phyloP scores from a whole-genome alignment of 2,113 vertebrate genomes.

The Thermophis baileyi region DNA sequence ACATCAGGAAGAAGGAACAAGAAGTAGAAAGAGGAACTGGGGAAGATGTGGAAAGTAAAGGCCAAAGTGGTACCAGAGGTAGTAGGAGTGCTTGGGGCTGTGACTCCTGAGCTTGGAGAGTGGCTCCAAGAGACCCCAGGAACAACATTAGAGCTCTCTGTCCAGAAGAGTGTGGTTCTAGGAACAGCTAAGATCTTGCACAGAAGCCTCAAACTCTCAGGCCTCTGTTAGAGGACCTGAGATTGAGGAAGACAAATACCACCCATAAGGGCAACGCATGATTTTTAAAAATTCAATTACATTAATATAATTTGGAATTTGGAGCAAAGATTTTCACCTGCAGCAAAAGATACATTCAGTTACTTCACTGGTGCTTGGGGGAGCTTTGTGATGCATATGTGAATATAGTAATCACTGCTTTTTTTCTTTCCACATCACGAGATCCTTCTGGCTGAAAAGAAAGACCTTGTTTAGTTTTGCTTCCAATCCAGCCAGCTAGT shows the following conservation, averaged over 20 bases:
- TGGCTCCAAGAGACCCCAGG: neutral
- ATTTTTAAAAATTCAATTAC: neutral
- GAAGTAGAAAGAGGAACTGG: neutral
- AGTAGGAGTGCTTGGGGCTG: neutral
- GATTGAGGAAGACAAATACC: neutral
- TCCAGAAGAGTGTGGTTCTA: neutral
- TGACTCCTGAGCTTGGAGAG: neutral
- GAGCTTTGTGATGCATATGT: neutral
- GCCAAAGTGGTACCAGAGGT: neutral
- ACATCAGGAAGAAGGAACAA: neutral
- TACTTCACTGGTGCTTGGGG: neutral
- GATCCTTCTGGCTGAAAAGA: slow-evolving; percentile 26
- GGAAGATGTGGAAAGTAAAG: neutral
- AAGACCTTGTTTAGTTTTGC: slow-evolving; percentile 48
- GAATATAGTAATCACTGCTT: neutral
- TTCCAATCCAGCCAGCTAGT: neutral
- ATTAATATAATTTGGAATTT: neutral
- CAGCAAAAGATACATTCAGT: neutral
- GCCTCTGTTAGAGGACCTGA: neutral
- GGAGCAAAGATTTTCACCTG: neutral
- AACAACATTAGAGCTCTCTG: neutral
- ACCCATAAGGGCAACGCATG: neutral
- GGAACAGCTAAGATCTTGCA: neutral
- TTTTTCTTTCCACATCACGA: neutral
- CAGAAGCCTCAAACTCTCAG: neutral